Evolutionary conservation across 2,888 invertebrate species (phyloP).

Genomic region (Druceiella hillmani): DNA sequence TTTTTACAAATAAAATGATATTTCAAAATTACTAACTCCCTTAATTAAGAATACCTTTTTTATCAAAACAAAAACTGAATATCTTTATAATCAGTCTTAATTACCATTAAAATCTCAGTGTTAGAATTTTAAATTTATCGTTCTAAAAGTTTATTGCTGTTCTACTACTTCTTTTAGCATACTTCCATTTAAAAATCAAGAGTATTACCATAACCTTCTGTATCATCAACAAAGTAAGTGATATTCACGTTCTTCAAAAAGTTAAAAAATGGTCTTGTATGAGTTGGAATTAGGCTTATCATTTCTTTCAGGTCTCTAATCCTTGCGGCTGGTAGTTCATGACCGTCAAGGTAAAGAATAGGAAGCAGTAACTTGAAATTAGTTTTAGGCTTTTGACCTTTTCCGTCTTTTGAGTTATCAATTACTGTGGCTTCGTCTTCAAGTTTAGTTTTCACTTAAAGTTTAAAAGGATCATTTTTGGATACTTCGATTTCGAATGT

Average conservation of each 20-base stretch:
- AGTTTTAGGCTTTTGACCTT: constrained; percentile 2
- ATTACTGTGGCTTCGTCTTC: constrained; percentile 1
- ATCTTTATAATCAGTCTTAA: too few relatives aligned
- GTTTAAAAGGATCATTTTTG: constrained; percentile 6
- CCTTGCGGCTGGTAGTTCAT: constrained; percentile 8
- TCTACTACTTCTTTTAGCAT: neutral
- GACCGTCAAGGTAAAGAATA: constrained; percentile 8
- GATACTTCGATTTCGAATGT: constrained; percentile 8
- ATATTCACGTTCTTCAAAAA: constrained; percentile 9
- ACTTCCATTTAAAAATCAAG: constrained; percentile 10
- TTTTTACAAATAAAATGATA: too few relatives aligned
- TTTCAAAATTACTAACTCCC: too few relatives aligned
- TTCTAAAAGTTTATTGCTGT: too few relatives aligned
- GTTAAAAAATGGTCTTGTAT: constrained; percentile 10
- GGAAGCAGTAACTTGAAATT: constrained; percentile 5
- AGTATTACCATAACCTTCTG: constrained; percentile 11
- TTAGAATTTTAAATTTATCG: too few relatives aligned
- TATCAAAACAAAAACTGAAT: too few relatives aligned
- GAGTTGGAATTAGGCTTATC: constrained; percentile 9
- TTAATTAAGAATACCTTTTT: too few relatives aligned
- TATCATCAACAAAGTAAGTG: constrained; percentile 10
- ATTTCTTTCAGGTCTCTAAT: constrained; percentile 8
- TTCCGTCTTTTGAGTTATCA: constrained; percentile 3
- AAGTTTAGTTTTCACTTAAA: constrained; percentile 8
- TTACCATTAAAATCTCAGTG: too few relatives aligned